Conservation (phyloP, 2,797 vertebrate species). For the Gallinago stenura region DNA sequence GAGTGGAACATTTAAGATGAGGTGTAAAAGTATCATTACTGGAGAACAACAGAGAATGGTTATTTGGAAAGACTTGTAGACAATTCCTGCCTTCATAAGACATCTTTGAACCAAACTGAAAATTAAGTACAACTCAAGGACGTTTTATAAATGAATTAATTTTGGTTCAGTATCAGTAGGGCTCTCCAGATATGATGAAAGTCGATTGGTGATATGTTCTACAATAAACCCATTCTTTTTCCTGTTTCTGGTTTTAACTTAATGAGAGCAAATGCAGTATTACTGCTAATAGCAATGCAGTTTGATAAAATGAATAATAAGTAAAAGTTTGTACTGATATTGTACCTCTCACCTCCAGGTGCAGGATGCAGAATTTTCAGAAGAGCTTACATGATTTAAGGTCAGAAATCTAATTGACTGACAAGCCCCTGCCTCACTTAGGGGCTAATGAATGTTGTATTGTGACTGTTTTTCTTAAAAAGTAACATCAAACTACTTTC, state of each 20-base stretch:
- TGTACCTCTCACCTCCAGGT: slow-evolving; percentile 71
- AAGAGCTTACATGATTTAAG: slow-evolving; percentile 41
- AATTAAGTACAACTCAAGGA: not conserved
- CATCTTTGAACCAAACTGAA: not conserved
- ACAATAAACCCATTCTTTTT: not conserved
- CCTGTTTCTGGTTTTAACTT: not conserved
- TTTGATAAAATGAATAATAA: slow-evolving; percentile 54
- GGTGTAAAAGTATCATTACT: not conserved
- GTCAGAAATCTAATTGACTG: slow-evolving; percentile 68
- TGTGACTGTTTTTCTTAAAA: slow-evolving; percentile 71
- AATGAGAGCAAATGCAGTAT: not conserved
- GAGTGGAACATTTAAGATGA: not conserved
- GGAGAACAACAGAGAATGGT: not conserved
- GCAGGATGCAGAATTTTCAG: slow-evolving; percentile 59
- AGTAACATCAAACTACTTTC: slow-evolving; percentile 68
- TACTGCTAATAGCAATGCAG: slow-evolving; percentile 19
- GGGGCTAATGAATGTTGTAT: slow-evolving; percentile 74
- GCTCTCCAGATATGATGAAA: not conserved
- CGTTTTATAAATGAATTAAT: not conserved
- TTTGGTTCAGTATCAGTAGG: not conserved
- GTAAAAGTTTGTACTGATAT: slow-evolving; percentile 48
- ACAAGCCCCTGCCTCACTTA: slow-evolving; percentile 68
- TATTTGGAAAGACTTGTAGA: not conserved
- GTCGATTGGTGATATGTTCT: not conserved
- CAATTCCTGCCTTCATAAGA: not conserved